Evolutionary conservation across 2,888 invertebrate genomes (phyloP).

Genomic region (Limnephilus auricula): DNA sequence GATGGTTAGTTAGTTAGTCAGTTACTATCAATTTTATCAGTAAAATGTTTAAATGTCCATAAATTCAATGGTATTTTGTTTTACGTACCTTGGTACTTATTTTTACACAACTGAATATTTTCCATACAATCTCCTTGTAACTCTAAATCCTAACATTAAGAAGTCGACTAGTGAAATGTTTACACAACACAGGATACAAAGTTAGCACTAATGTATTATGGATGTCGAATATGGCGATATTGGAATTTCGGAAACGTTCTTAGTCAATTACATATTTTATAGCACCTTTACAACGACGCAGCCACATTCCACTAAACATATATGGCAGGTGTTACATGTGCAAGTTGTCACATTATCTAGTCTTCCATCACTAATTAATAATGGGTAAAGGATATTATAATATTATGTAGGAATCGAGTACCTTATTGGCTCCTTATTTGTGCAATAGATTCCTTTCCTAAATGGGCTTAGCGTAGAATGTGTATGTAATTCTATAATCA

Average conservation of each 20-base stretch:
- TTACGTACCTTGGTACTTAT: too few relatives aligned
- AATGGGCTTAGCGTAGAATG: too few relatives aligned
- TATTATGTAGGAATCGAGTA: neutral
- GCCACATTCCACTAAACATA: neutral
- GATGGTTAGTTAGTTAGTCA: too few relatives aligned
- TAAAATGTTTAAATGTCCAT: too few relatives aligned
- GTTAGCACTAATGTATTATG: neutral
- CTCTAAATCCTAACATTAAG: neutral
- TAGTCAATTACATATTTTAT: neutral
- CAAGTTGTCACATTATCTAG: neutral
- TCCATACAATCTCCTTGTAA: neutral
- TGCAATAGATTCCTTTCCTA: too few relatives aligned
- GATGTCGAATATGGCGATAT: neutral
- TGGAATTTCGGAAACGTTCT: neutral
- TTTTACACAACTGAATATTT: neutral
- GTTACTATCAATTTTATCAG: too few relatives aligned
- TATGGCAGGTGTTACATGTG: neutral
- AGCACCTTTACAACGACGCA: neutral
- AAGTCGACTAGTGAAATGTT: neutral
- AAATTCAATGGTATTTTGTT: too few relatives aligned
- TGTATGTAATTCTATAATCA: too few relatives aligned
- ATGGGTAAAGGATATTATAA: neutral
- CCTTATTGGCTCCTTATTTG: neutral
- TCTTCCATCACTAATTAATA: neutral
- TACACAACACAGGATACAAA: neutral